Evolutionary conservation across 2,113 vertebrate species (phyloP), one percentile per base, ranked within the genome.

Genomic region (Catharus bicknelli): DNA sequence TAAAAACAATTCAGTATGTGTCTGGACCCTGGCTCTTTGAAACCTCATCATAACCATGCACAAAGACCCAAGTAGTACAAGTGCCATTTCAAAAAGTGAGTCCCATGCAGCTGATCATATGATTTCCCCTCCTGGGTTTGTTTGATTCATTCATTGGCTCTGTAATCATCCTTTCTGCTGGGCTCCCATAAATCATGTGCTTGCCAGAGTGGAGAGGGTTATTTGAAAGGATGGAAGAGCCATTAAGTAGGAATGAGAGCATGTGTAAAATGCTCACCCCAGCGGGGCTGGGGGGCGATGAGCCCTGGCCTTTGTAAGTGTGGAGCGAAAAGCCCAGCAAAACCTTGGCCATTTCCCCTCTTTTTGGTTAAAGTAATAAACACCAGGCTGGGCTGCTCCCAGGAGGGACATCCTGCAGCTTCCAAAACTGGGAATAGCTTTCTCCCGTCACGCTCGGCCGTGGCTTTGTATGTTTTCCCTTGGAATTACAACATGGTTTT

Each of bases 391-490:
- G 59, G 38, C 23, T 82, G 50, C 91, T 93, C 95, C 93, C 83
- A 78, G 15, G 15, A 58, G 92, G 90, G 77, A 90, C 77, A 84
- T 19, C 32, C 36, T 23, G 61, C 43, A 86, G 86, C 90, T 95
- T 94, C 91, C 86, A 85, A 62, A 88, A 58, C 42, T 61, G 74
- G 54, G 48, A 54, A 63, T 32, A 2, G 36, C 74, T 86, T 75
- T 75, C 86, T 85, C 51, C 92, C 38, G 34, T 84, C 88, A 47
- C 48, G 16, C 90, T 95, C 54, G 16, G 64, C 74, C 21, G 4
- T 54, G 47, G 50, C 72, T 83, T 69, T 91, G 80, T 79, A 20
- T 91, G 66, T 95, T 96, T 96, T 93, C 64, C 86, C 72, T 96
- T 6, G 32, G 42, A 63, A 91, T 78, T 85, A 59, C 88, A 84